Conservation (phyloP, 2,113 vertebrate genomes). For the Zootoca vivipara region DNA sequence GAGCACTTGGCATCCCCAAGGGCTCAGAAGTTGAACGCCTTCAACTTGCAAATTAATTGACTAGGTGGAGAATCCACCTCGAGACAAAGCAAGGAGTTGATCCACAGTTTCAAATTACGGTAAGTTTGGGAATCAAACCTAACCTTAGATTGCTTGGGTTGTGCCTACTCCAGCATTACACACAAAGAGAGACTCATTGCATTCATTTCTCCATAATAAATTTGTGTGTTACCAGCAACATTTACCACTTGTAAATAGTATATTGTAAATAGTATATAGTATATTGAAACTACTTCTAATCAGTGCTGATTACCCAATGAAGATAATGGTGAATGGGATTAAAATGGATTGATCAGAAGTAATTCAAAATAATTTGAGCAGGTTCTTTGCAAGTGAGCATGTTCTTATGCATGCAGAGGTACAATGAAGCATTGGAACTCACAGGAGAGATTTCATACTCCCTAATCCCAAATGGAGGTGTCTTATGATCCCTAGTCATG, state of each 20-base stretch:
- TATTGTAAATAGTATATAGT: neutral
- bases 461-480: neutral
- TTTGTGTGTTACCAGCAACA: neutral
- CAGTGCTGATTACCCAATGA: neutral
- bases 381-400: neutral
- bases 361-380: neutral
- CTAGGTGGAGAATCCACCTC: slow-evolving; percentile 45
- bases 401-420: neutral
- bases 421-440: neutral
- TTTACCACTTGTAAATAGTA: neutral
- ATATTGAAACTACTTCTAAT: neutral
- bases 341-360: neutral
- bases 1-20: slow-evolving; percentile 36
- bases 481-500: too few relatives aligned
- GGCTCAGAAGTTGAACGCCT: slow-evolving; percentile 46
- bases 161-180: neutral
- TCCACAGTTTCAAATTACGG: slow-evolving; percentile 8
- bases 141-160: neutral
- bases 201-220: neutral
- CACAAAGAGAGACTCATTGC: too few relatives aligned
- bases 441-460: neutral
- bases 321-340: neutral
- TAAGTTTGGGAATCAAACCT: slow-evolving; percentile 3
- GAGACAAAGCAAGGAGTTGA: slow-evolving; percentile 35
- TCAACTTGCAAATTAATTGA: slow-evolving; percentile 44